Evolutionary conservation across 1,140 invertebrate genomes (phyloP).

Genomic region (Drosophila murphyi): DNA sequence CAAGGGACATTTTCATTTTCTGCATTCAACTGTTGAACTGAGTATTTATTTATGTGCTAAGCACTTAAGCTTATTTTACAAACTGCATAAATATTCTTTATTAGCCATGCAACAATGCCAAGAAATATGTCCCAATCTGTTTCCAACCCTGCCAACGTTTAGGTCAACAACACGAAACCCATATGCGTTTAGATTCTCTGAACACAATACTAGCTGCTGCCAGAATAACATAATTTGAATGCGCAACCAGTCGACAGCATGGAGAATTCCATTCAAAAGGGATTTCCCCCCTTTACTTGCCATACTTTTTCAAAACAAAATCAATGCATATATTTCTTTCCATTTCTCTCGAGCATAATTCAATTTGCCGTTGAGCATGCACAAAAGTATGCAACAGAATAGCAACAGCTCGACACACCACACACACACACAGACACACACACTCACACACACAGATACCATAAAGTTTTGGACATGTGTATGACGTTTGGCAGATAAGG

Average conservation of each 20-base stretch:
- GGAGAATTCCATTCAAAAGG: neutral
- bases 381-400: conserved; percentile 79
- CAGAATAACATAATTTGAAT: conserved; percentile 71
- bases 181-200: conserved; percentile 50
- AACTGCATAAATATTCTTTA: neutral
- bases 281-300: neutral
- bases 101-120: neutral
- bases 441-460: neutral
- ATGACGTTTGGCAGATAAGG: conserved; percentile 76
- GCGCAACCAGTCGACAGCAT: conserved; percentile 49
- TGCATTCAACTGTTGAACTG: no score
- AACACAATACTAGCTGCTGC: conserved; percentile 59
- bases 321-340: conserved; percentile 46
- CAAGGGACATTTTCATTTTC: no score
- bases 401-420: conserved; percentile 42
- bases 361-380: conserved; percentile 75
- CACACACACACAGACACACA: conserved; percentile 16
- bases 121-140: conserved; percentile 28
- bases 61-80: no score
- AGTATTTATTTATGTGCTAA: no score
- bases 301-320: conserved; percentile 40
- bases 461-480: conserved; percentile 61
- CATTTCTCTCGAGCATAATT: conserved; percentile 61
- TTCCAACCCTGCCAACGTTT: conserved; percentile 19
- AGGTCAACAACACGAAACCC: conserved; percentile 12